Evolutionary conservation across 1,140 invertebrate genomes (phyloP), one percentile per base, ranked within the genome.

Genomic region (Venturia canescens): DNA sequence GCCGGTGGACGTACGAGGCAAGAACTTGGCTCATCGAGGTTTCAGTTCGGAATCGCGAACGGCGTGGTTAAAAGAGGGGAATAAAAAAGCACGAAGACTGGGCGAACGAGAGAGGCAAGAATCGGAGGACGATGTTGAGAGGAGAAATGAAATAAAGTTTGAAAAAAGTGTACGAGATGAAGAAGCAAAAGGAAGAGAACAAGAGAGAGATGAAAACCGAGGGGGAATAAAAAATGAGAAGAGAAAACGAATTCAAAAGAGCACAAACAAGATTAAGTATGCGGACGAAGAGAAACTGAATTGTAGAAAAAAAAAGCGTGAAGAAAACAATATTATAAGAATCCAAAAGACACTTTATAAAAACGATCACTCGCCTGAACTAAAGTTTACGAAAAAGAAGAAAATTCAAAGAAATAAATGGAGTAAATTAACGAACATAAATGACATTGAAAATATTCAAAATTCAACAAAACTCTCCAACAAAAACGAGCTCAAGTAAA

Each of bases 21-120:
- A 50, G 53, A 63, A 31, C 63, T 18, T 44, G 21, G 72, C 13
- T 75, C 72, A 29, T 48, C 72, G 72, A 75, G 44, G 72, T 75
- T 75, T 75, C 18, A n/a, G 38, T 31, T 27, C n/a, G 9, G 27
- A 75, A 75, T 75, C 44, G 53, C 44, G 53, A 27, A 15, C 27
- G 15, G 44, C 34, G 27, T 75, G 27, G 44, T 75, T n/a, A 75
- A 50, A 23, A 57, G 66, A 69, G 15, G 23, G 16, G n/a, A 57
- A 57, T 57, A 23, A 3, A 63, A 63, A 23, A 26, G 27, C 2
- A 63, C 7, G 27, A 63, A 23, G 60, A 63, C 7, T 4, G 60
- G 13, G 60, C n/a, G 23, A 63, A 26, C 15, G 60, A 63, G 60
- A 63, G 60, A 44, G 11, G 38, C 38, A 44, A 44, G 38, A 44